A percentile compares a stretch with the other conserved stretches of the same genome.
phyloP scores from a whole-genome alignment of 2,797 vertebrate species.

The Salmo trutta region DNA sequence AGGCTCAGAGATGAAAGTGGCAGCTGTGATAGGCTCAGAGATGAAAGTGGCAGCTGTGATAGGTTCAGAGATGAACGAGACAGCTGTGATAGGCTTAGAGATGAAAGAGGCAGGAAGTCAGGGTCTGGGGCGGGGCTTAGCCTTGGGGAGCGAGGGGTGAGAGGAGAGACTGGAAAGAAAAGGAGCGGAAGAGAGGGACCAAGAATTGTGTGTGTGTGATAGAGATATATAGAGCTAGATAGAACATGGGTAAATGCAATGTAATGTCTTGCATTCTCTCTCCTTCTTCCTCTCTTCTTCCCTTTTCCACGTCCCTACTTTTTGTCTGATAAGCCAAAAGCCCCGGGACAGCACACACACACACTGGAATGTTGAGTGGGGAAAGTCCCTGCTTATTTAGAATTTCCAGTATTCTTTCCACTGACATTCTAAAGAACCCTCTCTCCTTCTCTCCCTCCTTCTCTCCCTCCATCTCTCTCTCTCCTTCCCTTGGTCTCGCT shows the following conservation, averaged over 20 bases:
- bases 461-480: too few relatives aligned
- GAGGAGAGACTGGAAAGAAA: not conserved
- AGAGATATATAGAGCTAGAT: too few relatives aligned
- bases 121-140: not conserved
- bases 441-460: not conserved
- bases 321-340: conserved; percentile 28
- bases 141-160: not conserved
- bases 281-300: conserved; percentile 21
- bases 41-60: too few relatives aligned
- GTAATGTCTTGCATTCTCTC: not conserved
- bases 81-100: too few relatives aligned
- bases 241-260: too few relatives aligned
- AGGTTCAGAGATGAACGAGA: too few relatives aligned
- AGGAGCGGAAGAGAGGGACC: not conserved
- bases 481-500: too few relatives aligned
- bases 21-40: too few relatives aligned
- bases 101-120: not conserved
- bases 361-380: conserved; percentile 44
- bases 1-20: too few relatives aligned
- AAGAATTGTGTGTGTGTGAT: too few relatives aligned
- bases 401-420: conserved; percentile 54
- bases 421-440: conserved; percentile 47
- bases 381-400: conserved; percentile 69
- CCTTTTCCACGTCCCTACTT: conserved; percentile 21
- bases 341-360: conserved; percentile 12